These are phyloP conservation scores for Sabatieria punctata DNA, from an alignment of 2,888 invertebrate genomes.

Conservation along the genomic window DNA sequence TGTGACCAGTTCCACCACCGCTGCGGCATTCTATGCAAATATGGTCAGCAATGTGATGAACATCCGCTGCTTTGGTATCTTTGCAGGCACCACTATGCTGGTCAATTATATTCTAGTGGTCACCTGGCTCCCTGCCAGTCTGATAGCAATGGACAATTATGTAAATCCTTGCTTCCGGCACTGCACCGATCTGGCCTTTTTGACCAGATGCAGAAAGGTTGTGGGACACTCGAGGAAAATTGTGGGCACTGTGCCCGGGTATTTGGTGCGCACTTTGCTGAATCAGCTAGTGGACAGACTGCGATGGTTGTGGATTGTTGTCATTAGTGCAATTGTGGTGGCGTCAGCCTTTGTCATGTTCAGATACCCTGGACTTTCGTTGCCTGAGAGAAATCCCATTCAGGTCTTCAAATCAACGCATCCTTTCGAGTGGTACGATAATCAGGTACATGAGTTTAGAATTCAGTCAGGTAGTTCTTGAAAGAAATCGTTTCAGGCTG, in stretches of 20 bases:
- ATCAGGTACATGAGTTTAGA: not conserved
- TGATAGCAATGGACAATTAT: constrained; percentile 52
- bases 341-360: not conserved
- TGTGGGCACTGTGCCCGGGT: not conserved
- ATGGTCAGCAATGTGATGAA: constrained; percentile 78
- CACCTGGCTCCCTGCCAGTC: constrained; percentile 71
- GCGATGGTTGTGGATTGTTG: not conserved
- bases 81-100: constrained; percentile 51
- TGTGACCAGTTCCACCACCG: constrained; percentile 76
- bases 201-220: constrained; percentile 9
- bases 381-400: not conserved
- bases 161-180: not conserved
- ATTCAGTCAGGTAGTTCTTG: not conserved
- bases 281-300: not conserved
- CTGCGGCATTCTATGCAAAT: constrained; percentile 77
- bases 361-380: not conserved
- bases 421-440: constrained; percentile 8
- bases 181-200: constrained; percentile 2
- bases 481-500: too few species aligned
- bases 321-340: not conserved
- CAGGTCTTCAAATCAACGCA: not conserved
- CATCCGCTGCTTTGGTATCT: constrained; percentile 36
- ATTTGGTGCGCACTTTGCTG: not conserved
- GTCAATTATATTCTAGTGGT: constrained; percentile 75
- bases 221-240: constrained; percentile 7